phyloP scores from a whole-genome alignment of 1,140 invertebrate genomes.

The Samia ricini region DNA sequence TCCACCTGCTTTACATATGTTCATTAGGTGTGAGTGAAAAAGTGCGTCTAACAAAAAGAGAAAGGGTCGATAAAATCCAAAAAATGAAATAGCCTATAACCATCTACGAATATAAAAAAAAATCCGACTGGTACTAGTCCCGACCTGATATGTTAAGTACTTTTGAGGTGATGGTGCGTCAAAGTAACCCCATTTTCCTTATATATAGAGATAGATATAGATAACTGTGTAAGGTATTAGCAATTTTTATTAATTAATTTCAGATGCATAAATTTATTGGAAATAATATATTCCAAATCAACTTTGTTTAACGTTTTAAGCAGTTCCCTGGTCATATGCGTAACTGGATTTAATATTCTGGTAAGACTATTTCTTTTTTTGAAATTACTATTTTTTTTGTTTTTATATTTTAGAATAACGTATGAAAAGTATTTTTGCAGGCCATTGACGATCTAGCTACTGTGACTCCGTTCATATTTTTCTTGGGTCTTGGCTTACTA shows the following conservation, averaged over 20 bases:
- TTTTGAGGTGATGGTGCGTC: too few species aligned
- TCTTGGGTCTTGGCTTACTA: slow-evolving; percentile 30
- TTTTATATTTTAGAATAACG: neutral
- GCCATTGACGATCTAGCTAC: slow-evolving; percentile 26
- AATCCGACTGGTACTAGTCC: too few species aligned
- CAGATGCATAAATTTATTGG: slow-evolving; percentile 42
- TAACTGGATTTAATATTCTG: slow-evolving; percentile 45
- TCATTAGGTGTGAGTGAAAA: too few species aligned
- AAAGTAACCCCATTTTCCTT: too few species aligned
- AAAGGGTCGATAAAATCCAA: too few species aligned
- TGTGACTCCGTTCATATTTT: slow-evolving; percentile 26
- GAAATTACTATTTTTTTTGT: neutral
- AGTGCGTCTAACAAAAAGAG: too few species aligned
- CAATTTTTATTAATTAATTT: slow-evolving; percentile 13
- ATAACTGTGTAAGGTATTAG: too few species aligned
- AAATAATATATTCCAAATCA: slow-evolving; percentile 36
- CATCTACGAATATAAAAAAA: too few species aligned
- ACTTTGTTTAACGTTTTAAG: slow-evolving; percentile 37
- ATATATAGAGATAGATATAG: too few species aligned
- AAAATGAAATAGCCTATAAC: too few species aligned
- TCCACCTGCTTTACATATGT: too few species aligned
- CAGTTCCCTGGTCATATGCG: slow-evolving; percentile 46
- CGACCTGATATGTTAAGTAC: too few species aligned
- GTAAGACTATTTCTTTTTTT: slow-evolving; percentile 24
- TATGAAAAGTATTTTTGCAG: slow-evolving; percentile 33